These are phyloP conservation scores for Oeneis ivallda DNA, from an alignment of 2,888 invertebrate genomes.

Conservation along the genomic window DNA sequence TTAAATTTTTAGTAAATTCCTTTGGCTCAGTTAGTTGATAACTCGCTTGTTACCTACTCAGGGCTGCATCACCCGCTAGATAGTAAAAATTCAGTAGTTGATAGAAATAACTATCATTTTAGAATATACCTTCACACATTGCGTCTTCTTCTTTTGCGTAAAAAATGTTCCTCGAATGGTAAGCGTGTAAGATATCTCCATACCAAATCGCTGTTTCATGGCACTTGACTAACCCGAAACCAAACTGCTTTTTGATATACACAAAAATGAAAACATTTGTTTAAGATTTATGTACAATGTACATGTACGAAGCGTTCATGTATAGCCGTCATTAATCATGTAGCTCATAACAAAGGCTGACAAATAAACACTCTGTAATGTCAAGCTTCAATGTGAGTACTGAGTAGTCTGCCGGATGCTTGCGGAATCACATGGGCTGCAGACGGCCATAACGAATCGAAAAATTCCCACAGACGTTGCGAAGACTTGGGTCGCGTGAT, in stretches of 20 bases:
- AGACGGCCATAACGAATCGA: constrained; percentile 67
- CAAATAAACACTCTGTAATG: constrained; percentile 59
- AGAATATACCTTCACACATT: too few relatives aligned
- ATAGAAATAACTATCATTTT: too few relatives aligned
- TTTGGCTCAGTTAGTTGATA: too few relatives aligned
- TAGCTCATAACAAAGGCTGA: constrained; percentile 51
- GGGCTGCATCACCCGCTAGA: too few relatives aligned
- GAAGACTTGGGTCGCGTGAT: constrained; percentile 40
- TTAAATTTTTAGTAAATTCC: too few relatives aligned
- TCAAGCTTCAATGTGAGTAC: constrained; percentile 48
- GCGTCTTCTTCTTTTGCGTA: too few relatives aligned
- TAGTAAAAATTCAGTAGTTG: too few relatives aligned
- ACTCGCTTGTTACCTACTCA: too few relatives aligned
- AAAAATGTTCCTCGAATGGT: too few relatives aligned
- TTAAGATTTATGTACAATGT: constrained; percentile 30
- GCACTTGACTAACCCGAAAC: too few relatives aligned
- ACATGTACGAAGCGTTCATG: constrained; percentile 34
- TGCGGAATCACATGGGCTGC: constrained; percentile 71
- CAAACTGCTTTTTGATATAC: not conserved
- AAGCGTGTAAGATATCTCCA: too few relatives aligned
- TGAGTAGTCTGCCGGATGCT: constrained; percentile 69
- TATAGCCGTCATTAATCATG: constrained; percentile 50
- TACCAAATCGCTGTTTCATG: too few relatives aligned
- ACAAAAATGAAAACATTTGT: constrained; percentile 16
- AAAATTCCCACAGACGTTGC: constrained; percentile 73